Percentiles rank a stretch among this genome's conserved stretches.
Conservation (phyloP, 2,113 vertebrate genomes). For the Romanogobio albipinnatus region DNA sequence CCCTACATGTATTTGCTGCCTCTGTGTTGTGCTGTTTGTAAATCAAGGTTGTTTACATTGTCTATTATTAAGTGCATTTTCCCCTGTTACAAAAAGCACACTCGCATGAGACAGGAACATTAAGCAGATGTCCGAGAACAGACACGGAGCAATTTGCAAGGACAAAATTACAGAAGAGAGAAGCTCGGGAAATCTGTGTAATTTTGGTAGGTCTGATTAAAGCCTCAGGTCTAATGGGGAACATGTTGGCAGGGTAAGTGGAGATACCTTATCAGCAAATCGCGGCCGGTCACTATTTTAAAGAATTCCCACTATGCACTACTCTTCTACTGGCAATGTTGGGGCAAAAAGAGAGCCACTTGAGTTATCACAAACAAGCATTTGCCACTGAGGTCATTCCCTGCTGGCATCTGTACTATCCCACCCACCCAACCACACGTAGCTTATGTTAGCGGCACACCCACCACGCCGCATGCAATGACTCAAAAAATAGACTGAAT, state of each 20-base stretch:
- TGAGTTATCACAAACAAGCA: constrained; percentile 9
- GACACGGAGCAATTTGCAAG: constrained; percentile 33
- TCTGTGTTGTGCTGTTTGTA: constrained; percentile 5
- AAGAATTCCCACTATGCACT: constrained; percentile 14
- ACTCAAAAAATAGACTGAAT: constrained; percentile 30
- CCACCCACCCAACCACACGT: constrained; percentile 19
- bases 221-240: constrained; percentile 42
- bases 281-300: constrained; percentile 40
- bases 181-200: constrained; percentile 19
- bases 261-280: constrained; percentile 50
- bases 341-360: background rate
- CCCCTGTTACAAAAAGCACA: background rate
- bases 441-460: constrained; percentile 27
- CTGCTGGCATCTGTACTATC: constrained; percentile 11
- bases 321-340: background rate
- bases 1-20: constrained; percentile 25
- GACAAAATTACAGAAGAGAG: constrained; percentile 17
- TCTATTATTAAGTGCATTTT: constrained; percentile 22
- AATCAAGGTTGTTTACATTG: constrained; percentile 13
- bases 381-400: constrained; percentile 8
- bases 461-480: constrained; percentile 45
- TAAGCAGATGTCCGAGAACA: constrained; percentile 19
- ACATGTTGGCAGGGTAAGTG: constrained; percentile 28
- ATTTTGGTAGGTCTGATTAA: constrained; percentile 53
- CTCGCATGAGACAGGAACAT: constrained; percentile 25